Percentiles rank a stretch among this genome's conserved stretches.
phyloP scores from a whole-genome alignment of 2,797 vertebrate genomes.

The Enteromius radiatus region DNA sequence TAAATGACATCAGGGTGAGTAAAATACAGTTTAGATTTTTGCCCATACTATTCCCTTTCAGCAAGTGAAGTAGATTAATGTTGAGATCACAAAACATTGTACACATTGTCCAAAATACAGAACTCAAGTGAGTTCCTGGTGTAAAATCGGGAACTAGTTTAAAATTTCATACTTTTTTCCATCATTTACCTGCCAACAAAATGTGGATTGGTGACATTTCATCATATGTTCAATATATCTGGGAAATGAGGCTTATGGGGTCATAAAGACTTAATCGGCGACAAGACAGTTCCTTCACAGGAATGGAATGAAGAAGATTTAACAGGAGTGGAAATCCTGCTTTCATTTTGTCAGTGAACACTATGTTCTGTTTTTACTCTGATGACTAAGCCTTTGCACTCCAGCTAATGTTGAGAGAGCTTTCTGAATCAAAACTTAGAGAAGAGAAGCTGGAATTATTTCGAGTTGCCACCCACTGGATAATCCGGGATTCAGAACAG shows the following conservation, averaged over 20 bases:
- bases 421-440: slow-evolving; percentile 19
- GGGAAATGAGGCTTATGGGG: not conserved
- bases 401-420: not conserved
- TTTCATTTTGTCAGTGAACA: slow-evolving; percentile 23
- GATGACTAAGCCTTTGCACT: slow-evolving; percentile 21
- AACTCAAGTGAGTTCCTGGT: not conserved
- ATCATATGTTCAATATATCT: not conserved
- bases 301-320: not conserved
- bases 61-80: not conserved
- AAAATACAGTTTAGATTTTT: not conserved
- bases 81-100: not conserved
- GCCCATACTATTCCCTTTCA: not conserved
- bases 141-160: not conserved
- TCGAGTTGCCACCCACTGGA: slow-evolving; percentile 18
- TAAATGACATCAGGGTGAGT: not conserved
- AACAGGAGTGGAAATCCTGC: slow-evolving; percentile 5
- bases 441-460: slow-evolving; percentile 26
- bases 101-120: not conserved
- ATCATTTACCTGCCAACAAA: not conserved
- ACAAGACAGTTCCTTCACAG: not conserved
- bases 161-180: not conserved
- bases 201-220: not conserved
- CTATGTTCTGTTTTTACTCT: slow-evolving; percentile 26
- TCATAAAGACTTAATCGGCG: not conserved
- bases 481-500: not conserved